These are phyloP conservation scores for Diplolepis rosae DNA, from an alignment of 2,888 invertebrate genomes.

Conservation along the genomic window DNA sequence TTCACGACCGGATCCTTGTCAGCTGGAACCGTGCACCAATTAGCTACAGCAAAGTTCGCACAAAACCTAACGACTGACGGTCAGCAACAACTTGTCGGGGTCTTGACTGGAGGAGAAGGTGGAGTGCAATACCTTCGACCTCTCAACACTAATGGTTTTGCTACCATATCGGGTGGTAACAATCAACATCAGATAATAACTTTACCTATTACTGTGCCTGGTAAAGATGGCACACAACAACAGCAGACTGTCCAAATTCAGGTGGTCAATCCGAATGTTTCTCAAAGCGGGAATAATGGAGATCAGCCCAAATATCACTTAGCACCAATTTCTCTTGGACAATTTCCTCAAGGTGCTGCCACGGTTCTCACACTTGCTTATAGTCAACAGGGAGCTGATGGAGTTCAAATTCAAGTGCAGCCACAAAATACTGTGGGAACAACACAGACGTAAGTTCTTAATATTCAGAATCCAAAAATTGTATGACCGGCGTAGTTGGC, in stretches of 20 bases:
- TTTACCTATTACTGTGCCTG: slow-evolving; percentile 86
- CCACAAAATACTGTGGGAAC: slow-evolving; percentile 72
- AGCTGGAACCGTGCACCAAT: slow-evolving; percentile 78
- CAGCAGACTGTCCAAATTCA: slow-evolving; percentile 85
- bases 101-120: slow-evolving; percentile 82
- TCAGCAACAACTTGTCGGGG: slow-evolving; percentile 82
- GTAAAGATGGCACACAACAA: slow-evolving; percentile 83
- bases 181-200: slow-evolving; percentile 81
- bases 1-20: slow-evolving; percentile 79
- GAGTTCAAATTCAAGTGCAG: slow-evolving; percentile 72
- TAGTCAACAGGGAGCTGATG: slow-evolving; percentile 78
- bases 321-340: slow-evolving; percentile 83
- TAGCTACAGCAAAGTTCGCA: slow-evolving; percentile 81
- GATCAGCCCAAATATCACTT: slow-evolving; percentile 85
- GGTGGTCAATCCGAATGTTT: slow-evolving; percentile 79
- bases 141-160: slow-evolving; percentile 76
- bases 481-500: too few relatives aligned
- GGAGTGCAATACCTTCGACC: slow-evolving; percentile 85
- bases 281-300: slow-evolving; percentile 74
- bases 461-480: too few relatives aligned
- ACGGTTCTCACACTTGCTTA: slow-evolving; percentile 86
- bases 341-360: slow-evolving; percentile 82
- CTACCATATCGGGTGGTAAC: slow-evolving; percentile 68
- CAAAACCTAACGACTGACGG: slow-evolving; percentile 82
- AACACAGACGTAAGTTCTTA: slow-evolving; percentile 69